Percentiles rank a stretch among this genome's conserved stretches.
Conservation (phyloP, 2,113 vertebrate species). For the Onychostoma macrolepis region DNA sequence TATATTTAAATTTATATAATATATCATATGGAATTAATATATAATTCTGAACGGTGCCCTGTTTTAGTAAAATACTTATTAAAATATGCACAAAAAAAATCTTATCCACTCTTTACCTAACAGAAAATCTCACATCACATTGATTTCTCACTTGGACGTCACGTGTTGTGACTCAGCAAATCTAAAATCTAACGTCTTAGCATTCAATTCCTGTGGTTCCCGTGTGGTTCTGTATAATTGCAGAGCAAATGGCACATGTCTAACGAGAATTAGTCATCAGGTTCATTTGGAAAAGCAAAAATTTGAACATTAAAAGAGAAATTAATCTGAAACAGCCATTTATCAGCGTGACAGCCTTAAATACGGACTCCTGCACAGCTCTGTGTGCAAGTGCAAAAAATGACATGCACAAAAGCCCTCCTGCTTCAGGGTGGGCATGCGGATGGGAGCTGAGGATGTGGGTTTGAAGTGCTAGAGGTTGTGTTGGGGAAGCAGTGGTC, state of each 20-base stretch:
- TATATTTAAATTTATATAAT: no score
- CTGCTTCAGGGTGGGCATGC: background rate
- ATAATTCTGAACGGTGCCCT: background rate
- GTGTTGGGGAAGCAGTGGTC: conserved; percentile 67
- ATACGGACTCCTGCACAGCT: conserved; percentile 63
- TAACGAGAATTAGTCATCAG: conserved; percentile 11
- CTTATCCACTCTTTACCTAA: background rate
- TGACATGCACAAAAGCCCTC: background rate
- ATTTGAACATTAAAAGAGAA: conserved; percentile 51
- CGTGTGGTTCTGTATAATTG: conserved; percentile 11
- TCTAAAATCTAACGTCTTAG: background rate
- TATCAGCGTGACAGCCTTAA: conserved; percentile 75
- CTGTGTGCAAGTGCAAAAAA: conserved; percentile 5
- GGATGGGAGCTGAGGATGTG: conserved; percentile 8
- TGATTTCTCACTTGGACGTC: background rate
- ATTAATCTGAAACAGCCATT: conserved; percentile 74
- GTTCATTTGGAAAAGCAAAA: conserved; percentile 35
- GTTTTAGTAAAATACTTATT: background rate
- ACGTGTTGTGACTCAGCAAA: conserved; percentile 17
- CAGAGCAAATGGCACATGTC: conserved; percentile 17
- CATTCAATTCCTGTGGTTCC: background rate
- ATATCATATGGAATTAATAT: background rate
- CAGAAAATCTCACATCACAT: background rate
- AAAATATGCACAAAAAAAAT: background rate
- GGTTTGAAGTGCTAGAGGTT: conserved; percentile 11